Base-by-base conservation (phyloP, 2,888 invertebrate species). In the Lasiommata megera region DNA sequence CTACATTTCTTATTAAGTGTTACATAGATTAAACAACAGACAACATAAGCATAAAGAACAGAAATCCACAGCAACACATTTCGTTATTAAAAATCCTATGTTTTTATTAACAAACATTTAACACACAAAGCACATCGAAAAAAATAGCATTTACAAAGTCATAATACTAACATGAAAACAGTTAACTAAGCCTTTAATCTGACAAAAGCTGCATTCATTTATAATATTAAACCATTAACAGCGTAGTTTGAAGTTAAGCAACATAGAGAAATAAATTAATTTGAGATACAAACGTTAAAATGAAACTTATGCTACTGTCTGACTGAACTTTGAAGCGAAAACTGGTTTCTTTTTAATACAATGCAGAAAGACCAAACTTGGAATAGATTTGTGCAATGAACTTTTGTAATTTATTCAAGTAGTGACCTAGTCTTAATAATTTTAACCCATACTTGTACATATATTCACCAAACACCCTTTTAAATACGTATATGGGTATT, bases 281-380 rank as follows among this genome's bases (percentile, higher is more conserved):
- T 38, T 18, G 52, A 38, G 31, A 43, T 29, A 56, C 3, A 52
- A 36, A 28, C 12, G 50, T 41, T 37, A 36, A 52, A 60, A 56
- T 46, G 14, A 47, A 43, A 43, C 43, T 17, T 55, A 29, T 55
- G 36, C 40, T 51, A 52, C 40, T 52, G 37, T 34, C 41, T 44
- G 51, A 56, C 51, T 28, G 29, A 40, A 52, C 52, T 60, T 56
- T 55, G 59, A 60, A 56, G 59, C 54, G 29, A 43, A 41, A 47
- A 29, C 18, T 28, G 36, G 38, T n/a, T 40, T 38, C 17, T 37
- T 36, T 54, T 37, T 23, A 23, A 44, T 31, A 18, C 12, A 54
- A 44, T 44, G 34, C 17, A 17, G 5, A 3, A 23, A 44, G 17
- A 12, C 34, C 31, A n/a, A 47, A 16, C 9, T 36, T 5, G 1